Conservation (phyloP, 1,140 invertebrate genomes). For the Lasaia peninsularis region DNA sequence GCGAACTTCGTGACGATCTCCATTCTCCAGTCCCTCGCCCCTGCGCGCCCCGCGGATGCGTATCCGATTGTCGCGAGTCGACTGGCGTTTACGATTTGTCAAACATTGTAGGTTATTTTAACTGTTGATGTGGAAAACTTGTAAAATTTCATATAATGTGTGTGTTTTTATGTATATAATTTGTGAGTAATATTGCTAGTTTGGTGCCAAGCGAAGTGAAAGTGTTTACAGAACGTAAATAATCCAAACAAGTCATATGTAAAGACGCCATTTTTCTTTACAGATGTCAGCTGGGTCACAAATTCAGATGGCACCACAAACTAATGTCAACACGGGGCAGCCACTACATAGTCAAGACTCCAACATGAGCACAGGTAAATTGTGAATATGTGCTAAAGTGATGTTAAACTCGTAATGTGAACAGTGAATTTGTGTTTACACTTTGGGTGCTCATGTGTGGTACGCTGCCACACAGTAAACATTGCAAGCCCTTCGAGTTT, state of each 20-base stretch:
- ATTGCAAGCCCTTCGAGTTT: constrained; percentile 25
- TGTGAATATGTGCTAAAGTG: constrained; percentile 66
- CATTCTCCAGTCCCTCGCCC: constrained; percentile 54
- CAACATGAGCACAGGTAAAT: constrained; percentile 94
- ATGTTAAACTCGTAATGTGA: constrained; percentile 53
- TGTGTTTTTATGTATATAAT: constrained; percentile 39
- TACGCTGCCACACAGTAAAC: background rate
- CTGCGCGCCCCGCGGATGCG: constrained; percentile 68
- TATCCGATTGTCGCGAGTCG: constrained; percentile 74
- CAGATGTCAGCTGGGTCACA: constrained; percentile 96
- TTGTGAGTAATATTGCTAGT: constrained; percentile 44
- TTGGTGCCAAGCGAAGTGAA: constrained; percentile 27
- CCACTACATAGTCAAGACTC: constrained; percentile 95
- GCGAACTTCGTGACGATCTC: constrained; percentile 75
- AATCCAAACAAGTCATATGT: constrained; percentile 71
- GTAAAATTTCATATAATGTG: constrained; percentile 41
- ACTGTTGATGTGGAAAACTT: constrained; percentile 50
- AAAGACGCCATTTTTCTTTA: constrained; percentile 79
- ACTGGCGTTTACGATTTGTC: constrained; percentile 74
- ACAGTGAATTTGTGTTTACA: constrained; percentile 37
- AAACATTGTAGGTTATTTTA: constrained; percentile 74
- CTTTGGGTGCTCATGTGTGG: constrained; percentile 29
- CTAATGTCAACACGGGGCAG: constrained; percentile 90
- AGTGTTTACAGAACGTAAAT: constrained; percentile 35
- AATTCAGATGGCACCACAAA: constrained; percentile 96